Conservation (phyloP, 2,888 invertebrate genomes). For the Drosophila koepferae region DNA sequence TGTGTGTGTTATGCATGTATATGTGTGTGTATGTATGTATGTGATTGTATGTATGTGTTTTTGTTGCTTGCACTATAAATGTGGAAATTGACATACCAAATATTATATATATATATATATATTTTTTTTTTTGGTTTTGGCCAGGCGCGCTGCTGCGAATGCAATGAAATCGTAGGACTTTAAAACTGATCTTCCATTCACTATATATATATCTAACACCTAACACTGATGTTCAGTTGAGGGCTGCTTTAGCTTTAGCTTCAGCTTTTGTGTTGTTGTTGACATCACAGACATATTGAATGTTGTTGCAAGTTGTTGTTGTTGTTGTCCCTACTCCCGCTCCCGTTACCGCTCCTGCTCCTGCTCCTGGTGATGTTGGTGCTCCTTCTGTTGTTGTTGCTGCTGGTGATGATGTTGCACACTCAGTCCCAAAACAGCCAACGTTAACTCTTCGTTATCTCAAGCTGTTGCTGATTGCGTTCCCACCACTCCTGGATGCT, state of each 20-base stretch:
- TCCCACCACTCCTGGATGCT: constrained; percentile 85
- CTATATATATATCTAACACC: constrained; percentile 15
- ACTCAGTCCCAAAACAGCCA: constrained; percentile 78
- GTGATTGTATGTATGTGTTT: neutral
- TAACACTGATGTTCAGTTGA: constrained; percentile 19
- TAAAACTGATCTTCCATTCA: neutral
- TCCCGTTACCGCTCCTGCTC: constrained; percentile 17
- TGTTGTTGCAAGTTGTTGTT: constrained; percentile 49
- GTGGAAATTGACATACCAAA: constrained; percentile 26
- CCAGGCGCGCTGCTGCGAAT: neutral
- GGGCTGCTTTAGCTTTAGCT: constrained; percentile 24
- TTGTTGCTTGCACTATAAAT: constrained; percentile 12
- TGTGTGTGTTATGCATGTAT: neutral
- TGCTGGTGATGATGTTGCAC: constrained; percentile 31
- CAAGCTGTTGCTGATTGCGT: constrained; percentile 65
- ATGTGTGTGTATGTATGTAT: neutral
- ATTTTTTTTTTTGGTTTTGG: neutral
- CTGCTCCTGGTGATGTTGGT: constrained; percentile 14
- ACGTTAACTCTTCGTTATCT: constrained; percentile 80
- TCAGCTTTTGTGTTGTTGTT: constrained; percentile 35
- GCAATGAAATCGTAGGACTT: neutral
- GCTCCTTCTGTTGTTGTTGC: constrained; percentile 17
- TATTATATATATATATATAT: constrained; percentile 8
- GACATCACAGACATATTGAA: constrained; percentile 70
- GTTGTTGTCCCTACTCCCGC: constrained; percentile 18